These are phyloP conservation scores for Trissolcus brochymenae DNA, from an alignment of 2,888 invertebrate species.

Conservation along the genomic window DNA sequence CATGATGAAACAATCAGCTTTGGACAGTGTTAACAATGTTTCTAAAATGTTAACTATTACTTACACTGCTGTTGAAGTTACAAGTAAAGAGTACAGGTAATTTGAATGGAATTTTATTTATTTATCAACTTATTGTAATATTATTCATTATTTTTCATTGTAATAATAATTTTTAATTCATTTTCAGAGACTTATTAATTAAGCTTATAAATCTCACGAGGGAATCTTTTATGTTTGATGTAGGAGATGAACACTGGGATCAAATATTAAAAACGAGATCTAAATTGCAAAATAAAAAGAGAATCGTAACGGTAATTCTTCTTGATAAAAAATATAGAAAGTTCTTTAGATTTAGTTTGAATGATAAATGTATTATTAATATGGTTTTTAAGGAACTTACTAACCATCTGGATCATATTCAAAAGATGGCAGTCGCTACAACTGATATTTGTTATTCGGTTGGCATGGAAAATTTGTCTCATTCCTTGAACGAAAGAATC, in stretches of 20 bases:
- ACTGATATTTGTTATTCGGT: conserved; percentile 69
- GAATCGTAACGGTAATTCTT: conserved; percentile 63
- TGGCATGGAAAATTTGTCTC: conserved; percentile 71
- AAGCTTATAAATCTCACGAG: conserved; percentile 67
- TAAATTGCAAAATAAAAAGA: conserved; percentile 68
- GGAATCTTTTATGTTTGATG: conserved; percentile 65
- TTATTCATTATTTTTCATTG: neutral
- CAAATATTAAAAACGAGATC: conserved; percentile 65
- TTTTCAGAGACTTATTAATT: conserved; percentile 62
- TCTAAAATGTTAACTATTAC: conserved; percentile 69
- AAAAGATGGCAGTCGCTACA: conserved; percentile 65
- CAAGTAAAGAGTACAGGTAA: conserved; percentile 71
- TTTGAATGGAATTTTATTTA: neutral
- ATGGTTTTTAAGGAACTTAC: conserved; percentile 64
- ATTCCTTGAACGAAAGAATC: conserved; percentile 67
- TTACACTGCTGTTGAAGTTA: conserved; percentile 67
- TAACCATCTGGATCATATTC: conserved; percentile 69
- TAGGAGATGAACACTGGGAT: conserved; percentile 68
- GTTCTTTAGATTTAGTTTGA: neutral
- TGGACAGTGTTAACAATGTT: conserved; percentile 70
- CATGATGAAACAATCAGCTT: conserved; percentile 70
- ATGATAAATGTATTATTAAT: neutral
- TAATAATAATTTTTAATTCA: neutral
- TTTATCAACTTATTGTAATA: neutral
- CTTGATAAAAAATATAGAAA: neutral